A percentile compares a stretch with the other conserved stretches of the same genome.
phyloP scores from a whole-genome alignment of 2,113 vertebrate genomes.

The Ctenodactylus gundi region DNA sequence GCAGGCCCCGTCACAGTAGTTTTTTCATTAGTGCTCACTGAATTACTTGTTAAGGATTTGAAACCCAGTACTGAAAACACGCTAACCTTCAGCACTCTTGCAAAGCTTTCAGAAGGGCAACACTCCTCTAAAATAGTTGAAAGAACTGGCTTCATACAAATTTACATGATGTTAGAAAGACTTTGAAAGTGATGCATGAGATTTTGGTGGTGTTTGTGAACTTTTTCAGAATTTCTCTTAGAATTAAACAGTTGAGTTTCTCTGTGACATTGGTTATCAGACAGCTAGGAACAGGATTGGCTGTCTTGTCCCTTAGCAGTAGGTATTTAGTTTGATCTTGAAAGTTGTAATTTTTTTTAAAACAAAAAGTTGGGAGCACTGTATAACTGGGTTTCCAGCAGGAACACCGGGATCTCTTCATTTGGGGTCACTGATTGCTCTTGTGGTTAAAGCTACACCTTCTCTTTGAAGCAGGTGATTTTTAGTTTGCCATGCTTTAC shows the following conservation, averaged over 20 bases:
- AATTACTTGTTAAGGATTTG: conserved; percentile 75
- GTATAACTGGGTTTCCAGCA: not conserved
- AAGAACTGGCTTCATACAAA: not conserved
- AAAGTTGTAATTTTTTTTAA: not conserved
- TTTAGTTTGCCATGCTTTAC: not conserved
- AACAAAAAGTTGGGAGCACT: not conserved
- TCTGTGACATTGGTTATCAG: not conserved
- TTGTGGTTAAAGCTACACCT: not conserved
- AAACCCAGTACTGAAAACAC: conserved; percentile 58
- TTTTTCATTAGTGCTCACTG: conserved; percentile 71
- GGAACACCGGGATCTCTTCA: not conserved
- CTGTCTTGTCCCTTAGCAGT: not conserved
- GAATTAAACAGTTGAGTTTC: not conserved
- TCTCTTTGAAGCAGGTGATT: not conserved
- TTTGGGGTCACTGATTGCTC: not conserved
- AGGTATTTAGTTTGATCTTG: not conserved
- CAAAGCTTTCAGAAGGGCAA: not conserved
- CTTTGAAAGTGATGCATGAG: not conserved
- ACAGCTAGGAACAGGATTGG: not conserved
- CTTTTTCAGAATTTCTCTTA: not conserved
- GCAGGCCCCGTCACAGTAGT: conserved; percentile 57
- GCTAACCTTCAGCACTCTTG: not conserved
- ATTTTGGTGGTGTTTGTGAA: not conserved
- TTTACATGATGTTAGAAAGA: not conserved
- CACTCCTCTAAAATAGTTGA: not conserved